These are phyloP conservation scores for Globodera ellingtonae DNA, from an alignment of 1,140 invertebrate species.

Conservation along the genomic window DNA sequence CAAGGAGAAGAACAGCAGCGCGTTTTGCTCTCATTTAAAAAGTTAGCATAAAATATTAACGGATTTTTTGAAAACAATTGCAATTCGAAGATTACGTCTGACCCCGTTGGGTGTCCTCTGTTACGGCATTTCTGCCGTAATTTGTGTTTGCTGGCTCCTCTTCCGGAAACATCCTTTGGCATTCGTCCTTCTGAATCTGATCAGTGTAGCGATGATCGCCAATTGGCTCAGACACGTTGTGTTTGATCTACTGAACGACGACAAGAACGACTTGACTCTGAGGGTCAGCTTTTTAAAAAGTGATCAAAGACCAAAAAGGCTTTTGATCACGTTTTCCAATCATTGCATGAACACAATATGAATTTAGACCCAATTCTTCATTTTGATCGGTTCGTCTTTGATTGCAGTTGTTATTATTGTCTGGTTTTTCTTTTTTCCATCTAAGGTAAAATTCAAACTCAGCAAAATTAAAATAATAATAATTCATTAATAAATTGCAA, in stretches of 20 bases:
- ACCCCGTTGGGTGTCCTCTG: background rate
- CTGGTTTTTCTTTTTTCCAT: background rate
- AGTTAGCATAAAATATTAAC: background rate
- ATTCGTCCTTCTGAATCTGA: background rate
- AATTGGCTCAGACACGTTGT: no score
- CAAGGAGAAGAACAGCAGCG: conserved; percentile 1
- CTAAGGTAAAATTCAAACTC: background rate
- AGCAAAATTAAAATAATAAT: background rate
- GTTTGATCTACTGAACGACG: no score
- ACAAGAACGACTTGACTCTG: no score
- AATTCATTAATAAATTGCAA: no score
- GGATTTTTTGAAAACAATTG: background rate
- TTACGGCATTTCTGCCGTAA: background rate
- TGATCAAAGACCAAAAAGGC: no score
- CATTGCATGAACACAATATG: no score
- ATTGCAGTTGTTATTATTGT: no score
- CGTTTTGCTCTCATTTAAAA: background rate
- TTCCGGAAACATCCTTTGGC: background rate
- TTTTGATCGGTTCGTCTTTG: no score
- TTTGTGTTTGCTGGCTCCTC: background rate
- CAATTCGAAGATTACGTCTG: background rate
- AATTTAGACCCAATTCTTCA: no score
- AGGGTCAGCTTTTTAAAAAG: no score
- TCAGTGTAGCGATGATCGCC: background rate
- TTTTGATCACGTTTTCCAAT: no score